phyloP scores from a whole-genome alignment of 2,113 vertebrate species.

The Campylorhamphus procurvoides region DNA sequence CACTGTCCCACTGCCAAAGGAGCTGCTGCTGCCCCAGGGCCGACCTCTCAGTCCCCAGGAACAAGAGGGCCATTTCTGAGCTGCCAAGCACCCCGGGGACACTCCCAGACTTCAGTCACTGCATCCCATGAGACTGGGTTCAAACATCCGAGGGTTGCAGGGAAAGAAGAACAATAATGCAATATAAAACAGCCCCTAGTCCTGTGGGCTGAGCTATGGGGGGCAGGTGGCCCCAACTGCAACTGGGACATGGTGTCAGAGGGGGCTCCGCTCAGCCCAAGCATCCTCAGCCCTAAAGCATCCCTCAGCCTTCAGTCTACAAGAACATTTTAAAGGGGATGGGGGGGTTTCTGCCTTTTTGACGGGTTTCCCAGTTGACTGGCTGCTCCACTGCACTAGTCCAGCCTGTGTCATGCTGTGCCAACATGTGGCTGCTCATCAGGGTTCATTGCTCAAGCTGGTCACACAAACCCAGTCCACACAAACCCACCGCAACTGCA shows the following conservation, averaged over 20 bases:
- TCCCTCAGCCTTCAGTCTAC: not conserved
- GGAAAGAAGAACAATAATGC: not conserved
- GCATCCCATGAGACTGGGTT: not conserved
- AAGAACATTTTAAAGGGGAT: not conserved
- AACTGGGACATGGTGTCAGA: not conserved
- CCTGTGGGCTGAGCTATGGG: not conserved
- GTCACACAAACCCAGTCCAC: slow-evolving; percentile 26
- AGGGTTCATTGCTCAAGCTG: rapidly evolving
- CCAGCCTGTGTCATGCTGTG: rapidly evolving
- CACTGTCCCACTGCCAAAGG: slow-evolving; percentile 26
- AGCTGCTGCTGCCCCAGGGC: not conserved
- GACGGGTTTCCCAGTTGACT: slow-evolving; percentile 3
- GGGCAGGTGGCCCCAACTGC: rapidly evolving
- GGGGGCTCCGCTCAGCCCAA: not conserved
- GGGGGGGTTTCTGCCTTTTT: not conserved
- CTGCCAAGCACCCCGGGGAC: not conserved
- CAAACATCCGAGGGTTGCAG: not conserved
- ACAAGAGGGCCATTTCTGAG: not conserved
- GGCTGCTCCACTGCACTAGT: not conserved
- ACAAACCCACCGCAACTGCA: not conserved
- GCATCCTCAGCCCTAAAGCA: not conserved
- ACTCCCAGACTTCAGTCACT: not conserved
- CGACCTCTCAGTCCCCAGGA: not conserved
- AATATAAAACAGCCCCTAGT: not conserved
- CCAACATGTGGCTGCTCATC: rapidly evolving